Percentiles rank a stretch among this genome's conserved stretches.
Conservation (phyloP, 2,797 vertebrate genomes). For the Sphaeramia orbicularis region DNA sequence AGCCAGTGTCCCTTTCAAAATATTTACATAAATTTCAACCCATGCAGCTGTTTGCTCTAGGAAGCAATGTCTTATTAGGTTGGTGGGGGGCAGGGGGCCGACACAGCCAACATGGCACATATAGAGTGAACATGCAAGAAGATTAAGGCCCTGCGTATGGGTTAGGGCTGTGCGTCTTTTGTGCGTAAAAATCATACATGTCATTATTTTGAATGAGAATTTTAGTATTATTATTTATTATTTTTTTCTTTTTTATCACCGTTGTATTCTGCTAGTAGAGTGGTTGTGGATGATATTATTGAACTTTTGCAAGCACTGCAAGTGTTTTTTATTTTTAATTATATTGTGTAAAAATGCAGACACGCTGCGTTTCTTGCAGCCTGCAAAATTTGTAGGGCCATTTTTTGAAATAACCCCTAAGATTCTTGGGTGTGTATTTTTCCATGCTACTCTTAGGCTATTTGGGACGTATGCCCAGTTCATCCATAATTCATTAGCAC, state of each 20-base stretch:
- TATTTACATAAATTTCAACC: constrained; percentile 99
- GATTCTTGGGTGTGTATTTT: constrained; percentile 90
- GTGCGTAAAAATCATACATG: too few relatives aligned
- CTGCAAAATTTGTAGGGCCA: constrained; percentile 63
- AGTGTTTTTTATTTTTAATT: constrained; percentile 9
- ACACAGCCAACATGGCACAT: constrained; percentile 59
- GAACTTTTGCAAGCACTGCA: neutral
- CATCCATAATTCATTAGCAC: constrained; percentile 99
- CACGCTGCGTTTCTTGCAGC: constrained; percentile 12
- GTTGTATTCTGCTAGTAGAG: too few relatives aligned
- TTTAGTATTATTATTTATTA: neutral
- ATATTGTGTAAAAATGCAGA: neutral
- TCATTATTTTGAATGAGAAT: neutral
- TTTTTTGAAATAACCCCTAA: constrained; percentile 88
- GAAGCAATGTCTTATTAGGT: constrained; percentile 94
- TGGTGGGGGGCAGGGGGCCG: constrained; percentile 64
- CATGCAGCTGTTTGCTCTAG: constrained; percentile 98
- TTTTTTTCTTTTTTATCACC: neutral
- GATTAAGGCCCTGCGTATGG: constrained; percentile 50
- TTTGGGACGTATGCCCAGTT: constrained; percentile 87
- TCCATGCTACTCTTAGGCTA: constrained; percentile 86
- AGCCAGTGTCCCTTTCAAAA: constrained; percentile 98
- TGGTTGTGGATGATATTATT: neutral
- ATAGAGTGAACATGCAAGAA: constrained; percentile 43
- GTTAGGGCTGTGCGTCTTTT: constrained; percentile 53